phyloP scores from a whole-genome alignment of 2,797 vertebrate genomes.

The Macropus fuliginosus region DNA sequence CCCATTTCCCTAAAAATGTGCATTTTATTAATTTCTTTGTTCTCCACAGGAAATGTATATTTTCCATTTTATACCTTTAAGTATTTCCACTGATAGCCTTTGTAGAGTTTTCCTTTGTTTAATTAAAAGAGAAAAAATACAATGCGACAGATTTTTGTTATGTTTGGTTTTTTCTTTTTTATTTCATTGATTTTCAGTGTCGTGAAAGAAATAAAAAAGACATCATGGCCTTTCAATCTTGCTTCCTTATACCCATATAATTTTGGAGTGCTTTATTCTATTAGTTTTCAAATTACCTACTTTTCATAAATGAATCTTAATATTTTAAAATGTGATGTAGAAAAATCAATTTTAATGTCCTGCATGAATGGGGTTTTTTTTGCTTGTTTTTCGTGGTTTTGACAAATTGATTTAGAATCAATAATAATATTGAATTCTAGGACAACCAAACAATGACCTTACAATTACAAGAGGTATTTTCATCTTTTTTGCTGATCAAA shows the following conservation, averaged over 20 bases:
- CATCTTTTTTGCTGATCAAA: not conserved
- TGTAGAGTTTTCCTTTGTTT: conserved; percentile 53
- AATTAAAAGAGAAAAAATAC: conserved; percentile 51
- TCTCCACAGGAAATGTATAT: not conserved
- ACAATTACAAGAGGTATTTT: not conserved
- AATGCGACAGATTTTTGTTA: not conserved
- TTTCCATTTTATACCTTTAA: conserved; percentile 55
- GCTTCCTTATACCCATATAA: not conserved
- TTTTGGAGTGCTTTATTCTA: not conserved
- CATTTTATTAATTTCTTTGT: not conserved
- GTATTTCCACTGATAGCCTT: conserved; percentile 45
- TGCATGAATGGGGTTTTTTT: not conserved
- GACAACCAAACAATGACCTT: not conserved
- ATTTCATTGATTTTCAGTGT: not conserved
- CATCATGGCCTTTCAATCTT: not conserved
- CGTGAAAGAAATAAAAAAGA: not conserved
- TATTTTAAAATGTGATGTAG: not conserved
- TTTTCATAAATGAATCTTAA: not conserved
- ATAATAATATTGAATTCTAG: not conserved
- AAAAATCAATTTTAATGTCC: not conserved
- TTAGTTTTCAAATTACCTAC: not conserved
- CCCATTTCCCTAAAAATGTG: not conserved
- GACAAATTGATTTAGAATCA: not conserved
- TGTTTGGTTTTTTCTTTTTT: not conserved
- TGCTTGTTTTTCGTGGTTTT: not conserved